phyloP scores from a whole-genome alignment of 2,113 vertebrate genomes.

The Cyanoramphus novaezelandiae region DNA sequence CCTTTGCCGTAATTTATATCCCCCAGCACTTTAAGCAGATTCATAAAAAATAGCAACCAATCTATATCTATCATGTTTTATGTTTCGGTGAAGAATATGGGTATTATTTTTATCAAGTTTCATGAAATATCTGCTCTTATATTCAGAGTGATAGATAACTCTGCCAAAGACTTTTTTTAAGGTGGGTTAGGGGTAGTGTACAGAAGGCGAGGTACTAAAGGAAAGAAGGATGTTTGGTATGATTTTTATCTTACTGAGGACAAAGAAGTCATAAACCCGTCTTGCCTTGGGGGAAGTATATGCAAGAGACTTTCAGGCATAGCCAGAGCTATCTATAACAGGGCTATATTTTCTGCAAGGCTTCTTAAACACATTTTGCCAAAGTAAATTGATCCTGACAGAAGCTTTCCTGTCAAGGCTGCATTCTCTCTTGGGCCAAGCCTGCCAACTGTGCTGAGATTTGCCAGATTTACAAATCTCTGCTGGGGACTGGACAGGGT shows the following conservation, averaged over 20 bases:
- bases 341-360: background rate
- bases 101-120: conserved; percentile 63
- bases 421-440: background rate
- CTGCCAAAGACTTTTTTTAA: background rate
- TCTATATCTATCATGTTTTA: conserved; percentile 59
- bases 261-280: conserved; percentile 5
- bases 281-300: background rate
- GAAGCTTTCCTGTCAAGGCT: conserved; percentile 12
- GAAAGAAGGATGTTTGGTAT: background rate
- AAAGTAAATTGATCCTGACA: conserved; percentile 17
- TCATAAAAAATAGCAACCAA: conserved; percentile 53
- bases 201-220: background rate
- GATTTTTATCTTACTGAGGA: conserved; percentile 25
- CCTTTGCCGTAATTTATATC: conserved; percentile 60
- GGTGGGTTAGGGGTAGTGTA: background rate
- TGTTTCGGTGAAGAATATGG: conserved; percentile 46
- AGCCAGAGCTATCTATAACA: background rate
- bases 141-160: background rate
- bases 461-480: background rate
- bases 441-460: conserved; percentile 10
- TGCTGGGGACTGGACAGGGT: background rate
- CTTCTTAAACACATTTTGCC: background rate
- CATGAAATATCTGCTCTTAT: conserved; percentile 34
- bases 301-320: background rate
- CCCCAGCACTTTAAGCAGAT: conserved; percentile 25